These are phyloP conservation scores for Mamestra configurata DNA, from an alignment of 1,140 invertebrate genomes.

Conservation along the genomic window DNA sequence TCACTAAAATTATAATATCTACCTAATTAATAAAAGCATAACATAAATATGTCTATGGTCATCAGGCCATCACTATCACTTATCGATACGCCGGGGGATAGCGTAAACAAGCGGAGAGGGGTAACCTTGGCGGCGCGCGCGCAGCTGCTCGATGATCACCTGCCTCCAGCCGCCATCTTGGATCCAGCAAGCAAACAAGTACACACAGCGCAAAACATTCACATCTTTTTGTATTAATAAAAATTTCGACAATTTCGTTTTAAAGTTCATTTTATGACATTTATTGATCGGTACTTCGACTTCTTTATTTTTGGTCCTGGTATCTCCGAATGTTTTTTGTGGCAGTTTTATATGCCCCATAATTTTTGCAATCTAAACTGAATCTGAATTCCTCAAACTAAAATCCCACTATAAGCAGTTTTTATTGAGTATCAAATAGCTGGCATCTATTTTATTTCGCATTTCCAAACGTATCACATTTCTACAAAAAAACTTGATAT, in stretches of 20 bases:
- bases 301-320: not conserved
- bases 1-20: conserved; percentile 28
- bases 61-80: conserved; percentile 75
- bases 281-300: conserved; percentile 31
- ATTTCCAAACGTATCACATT: not conserved
- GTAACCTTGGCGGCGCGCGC: conserved; percentile 76
- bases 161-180: conserved; percentile 80
- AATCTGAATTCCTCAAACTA: not conserved
- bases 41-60: conserved; percentile 49
- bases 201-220: conserved; percentile 54
- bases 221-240: conserved; percentile 46
- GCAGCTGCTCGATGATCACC: conserved; percentile 80
- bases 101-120: conserved; percentile 70
- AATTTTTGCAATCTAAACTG: not conserved
- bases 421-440: not conserved
- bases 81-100: conserved; percentile 61
- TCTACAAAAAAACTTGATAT: not conserved
- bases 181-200: conserved; percentile 71
- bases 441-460: not conserved
- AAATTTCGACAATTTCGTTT: conserved; percentile 51
- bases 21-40: conserved; percentile 32
- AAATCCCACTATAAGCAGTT: not conserved
- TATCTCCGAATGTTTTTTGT: not conserved
- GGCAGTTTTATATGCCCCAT: not conserved
- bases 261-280: conserved; percentile 51